Percentiles rank a stretch among this genome's conserved stretches.
These are phyloP conservation scores for Cataglyphis altisquamis DNA, from an alignment of 2,888 invertebrate species.

Conservation along the genomic window DNA sequence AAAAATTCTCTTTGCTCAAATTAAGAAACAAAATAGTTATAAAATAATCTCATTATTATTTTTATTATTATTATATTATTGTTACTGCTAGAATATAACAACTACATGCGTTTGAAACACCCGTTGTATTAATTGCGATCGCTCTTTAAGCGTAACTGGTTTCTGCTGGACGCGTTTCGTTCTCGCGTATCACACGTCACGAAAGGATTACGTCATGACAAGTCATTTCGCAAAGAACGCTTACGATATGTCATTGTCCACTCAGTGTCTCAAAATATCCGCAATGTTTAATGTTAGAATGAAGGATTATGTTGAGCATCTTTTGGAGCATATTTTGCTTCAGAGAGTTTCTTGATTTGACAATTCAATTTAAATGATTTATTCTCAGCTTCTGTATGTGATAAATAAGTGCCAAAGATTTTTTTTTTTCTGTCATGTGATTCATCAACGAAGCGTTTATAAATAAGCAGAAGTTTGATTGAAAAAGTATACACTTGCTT, in stretches of 20 bases:
- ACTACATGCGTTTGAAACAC: background rate
- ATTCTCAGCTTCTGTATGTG: background rate
- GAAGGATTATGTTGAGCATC: background rate
- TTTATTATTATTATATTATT: conserved; percentile 5
- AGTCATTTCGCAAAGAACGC: conserved; percentile 10
- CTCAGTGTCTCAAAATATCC: conserved; percentile 26
- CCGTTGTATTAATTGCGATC: conserved; percentile 4
- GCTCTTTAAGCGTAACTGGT: background rate
- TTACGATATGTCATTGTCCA: background rate
- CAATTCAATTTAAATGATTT: background rate
- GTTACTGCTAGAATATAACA: background rate
- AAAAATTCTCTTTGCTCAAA: background rate
- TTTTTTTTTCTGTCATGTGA: background rate
- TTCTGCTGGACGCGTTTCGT: background rate
- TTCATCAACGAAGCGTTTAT: background rate
- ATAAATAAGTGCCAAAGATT: background rate
- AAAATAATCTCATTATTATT: background rate
- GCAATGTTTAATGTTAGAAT: background rate
- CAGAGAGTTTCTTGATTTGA: background rate
- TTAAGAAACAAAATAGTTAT: background rate
- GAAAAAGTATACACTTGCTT: background rate
- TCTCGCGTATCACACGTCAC: conserved; percentile 21
- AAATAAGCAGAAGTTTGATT: background rate
- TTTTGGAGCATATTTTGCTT: background rate
- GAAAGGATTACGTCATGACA: conserved; percentile 17